Conservation (phyloP, 2,797 vertebrate genomes). For the Chaunax sp. region DNA sequence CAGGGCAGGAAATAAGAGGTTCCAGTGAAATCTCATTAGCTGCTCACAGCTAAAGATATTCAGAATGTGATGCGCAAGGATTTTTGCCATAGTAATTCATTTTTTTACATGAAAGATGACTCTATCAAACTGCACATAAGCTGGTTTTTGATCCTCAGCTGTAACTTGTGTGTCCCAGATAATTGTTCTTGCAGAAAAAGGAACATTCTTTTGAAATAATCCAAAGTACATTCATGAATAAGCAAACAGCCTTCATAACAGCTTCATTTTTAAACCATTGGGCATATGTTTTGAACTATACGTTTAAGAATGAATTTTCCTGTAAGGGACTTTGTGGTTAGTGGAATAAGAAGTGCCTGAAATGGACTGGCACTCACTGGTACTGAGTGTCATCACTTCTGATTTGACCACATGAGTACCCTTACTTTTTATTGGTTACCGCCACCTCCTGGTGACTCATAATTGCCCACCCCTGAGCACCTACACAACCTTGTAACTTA, state of each 20-base stretch:
- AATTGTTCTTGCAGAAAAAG: conserved; percentile 29
- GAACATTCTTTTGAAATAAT: conserved; percentile 24
- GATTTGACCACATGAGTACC: too few species aligned
- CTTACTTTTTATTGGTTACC: too few species aligned
- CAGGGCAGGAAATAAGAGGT: conserved; percentile 19
- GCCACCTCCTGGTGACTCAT: too few species aligned
- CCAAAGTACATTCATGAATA: conserved; percentile 34
- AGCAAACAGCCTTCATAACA: conserved; percentile 21
- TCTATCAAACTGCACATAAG: conserved; percentile 34
- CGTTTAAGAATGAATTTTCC: background rate
- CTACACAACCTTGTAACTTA: too few species aligned
- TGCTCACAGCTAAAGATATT: conserved; percentile 28
- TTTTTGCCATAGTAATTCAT: conserved; percentile 2
- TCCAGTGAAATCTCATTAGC: conserved; percentile 41
- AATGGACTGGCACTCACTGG: too few species aligned
- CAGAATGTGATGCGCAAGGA: background rate
- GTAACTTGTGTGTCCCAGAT: conserved; percentile 36
- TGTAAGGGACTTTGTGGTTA: background rate
- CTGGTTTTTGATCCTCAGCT: conserved; percentile 27
- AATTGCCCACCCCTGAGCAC: too few species aligned
- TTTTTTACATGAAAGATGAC: conserved; percentile 7
- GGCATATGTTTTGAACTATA: conserved; percentile 5
- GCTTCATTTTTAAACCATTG: conserved; percentile 21
- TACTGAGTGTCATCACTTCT: too few species aligned
- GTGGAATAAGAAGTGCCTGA: background rate